phyloP scores from a whole-genome alignment of 2,797 vertebrate species.

The Neosilurus hyrtlii region DNA sequence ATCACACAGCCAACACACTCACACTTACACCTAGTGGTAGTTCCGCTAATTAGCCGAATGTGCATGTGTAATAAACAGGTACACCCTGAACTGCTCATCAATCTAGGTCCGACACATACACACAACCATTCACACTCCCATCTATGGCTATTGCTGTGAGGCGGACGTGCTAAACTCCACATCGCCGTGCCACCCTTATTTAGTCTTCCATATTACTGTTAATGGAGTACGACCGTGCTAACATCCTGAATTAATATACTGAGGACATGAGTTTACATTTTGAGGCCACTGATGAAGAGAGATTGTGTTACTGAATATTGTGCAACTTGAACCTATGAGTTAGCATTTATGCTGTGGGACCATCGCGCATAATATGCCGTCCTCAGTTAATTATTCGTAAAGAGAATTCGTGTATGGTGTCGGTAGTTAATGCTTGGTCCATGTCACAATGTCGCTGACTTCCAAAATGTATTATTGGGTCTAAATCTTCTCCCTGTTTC shows the following conservation, averaged over 20 bases:
- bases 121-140: too few species aligned
- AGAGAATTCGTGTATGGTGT: not conserved
- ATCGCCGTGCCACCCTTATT: not conserved
- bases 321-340: not conserved
- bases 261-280: not conserved
- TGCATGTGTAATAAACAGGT: too few species aligned
- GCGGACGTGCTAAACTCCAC: too few species aligned
- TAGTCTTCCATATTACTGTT: not conserved
- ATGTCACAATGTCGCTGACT: not conserved
- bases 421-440: not conserved
- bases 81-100: too few species aligned
- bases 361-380: not conserved
- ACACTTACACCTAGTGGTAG: too few species aligned
- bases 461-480: not conserved
- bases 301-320: not conserved
- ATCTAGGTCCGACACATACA: too few species aligned
- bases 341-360: not conserved
- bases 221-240: not conserved
- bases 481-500: not conserved
- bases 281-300: too few species aligned
- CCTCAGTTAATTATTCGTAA: not conserved
- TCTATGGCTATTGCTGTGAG: too few species aligned
- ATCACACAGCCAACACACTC: too few species aligned
- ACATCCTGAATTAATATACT: not conserved
- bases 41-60: too few species aligned